Percentiles rank a stretch among this genome's conserved stretches.
phyloP scores from a whole-genome alignment of 2,113 vertebrate species.

The Rana temporaria region DNA sequence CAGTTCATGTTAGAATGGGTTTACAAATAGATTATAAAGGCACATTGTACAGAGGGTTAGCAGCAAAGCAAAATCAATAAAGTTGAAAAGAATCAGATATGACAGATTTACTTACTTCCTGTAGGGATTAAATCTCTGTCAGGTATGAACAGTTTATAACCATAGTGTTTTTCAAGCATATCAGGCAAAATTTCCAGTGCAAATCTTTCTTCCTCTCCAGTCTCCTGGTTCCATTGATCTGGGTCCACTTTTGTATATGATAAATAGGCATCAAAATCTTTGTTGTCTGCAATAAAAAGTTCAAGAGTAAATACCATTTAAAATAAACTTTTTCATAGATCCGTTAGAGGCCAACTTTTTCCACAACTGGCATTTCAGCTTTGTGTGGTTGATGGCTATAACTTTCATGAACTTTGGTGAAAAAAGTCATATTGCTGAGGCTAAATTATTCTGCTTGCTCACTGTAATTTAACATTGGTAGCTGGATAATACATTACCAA shows the following conservation, averaged over 20 bases:
- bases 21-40: neutral
- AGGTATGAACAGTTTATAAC: conserved; percentile 97
- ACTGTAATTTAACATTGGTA: no score
- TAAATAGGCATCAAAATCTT: conserved; percentile 97
- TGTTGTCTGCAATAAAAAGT: conserved; percentile 83
- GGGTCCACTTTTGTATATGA: conserved; percentile 99
- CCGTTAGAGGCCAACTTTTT: no score
- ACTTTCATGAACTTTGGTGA: no score
- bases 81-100: neutral
- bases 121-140: conserved; percentile 98
- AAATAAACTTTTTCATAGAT: no score
- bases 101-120: conserved; percentile 87
- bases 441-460: no score
- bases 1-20: neutral
- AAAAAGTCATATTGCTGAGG: no score
- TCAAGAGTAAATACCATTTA: neutral
- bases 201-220: conserved; percentile 95
- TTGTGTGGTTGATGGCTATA: no score
- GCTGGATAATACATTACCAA: no score
- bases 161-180: conserved; percentile 98
- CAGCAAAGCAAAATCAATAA: neutral
- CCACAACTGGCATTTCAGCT: no score
- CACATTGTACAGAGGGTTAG: neutral
- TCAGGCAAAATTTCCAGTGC: conserved; percentile 97
- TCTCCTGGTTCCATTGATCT: conserved; percentile 98